Evolutionary conservation across 2,797 vertebrate species (phyloP).

Genomic region (Champsocephalus gunnari): DNA sequence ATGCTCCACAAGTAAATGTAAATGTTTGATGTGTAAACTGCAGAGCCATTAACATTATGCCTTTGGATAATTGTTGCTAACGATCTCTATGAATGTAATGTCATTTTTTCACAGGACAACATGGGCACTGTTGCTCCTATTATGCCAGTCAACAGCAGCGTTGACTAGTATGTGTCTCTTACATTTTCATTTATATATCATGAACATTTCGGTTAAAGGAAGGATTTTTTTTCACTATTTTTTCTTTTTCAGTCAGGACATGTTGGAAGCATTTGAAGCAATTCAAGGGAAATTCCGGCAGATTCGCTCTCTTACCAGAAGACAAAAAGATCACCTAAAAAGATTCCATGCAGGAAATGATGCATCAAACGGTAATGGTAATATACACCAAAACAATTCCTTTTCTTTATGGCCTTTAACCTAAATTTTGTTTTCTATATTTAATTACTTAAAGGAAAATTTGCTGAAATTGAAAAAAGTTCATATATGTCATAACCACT

Average conservation of each 20-base stretch:
- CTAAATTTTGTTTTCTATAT: slow-evolving; percentile 37
- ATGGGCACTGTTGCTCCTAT: slow-evolving; percentile 59
- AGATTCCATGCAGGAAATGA: slow-evolving; percentile 90
- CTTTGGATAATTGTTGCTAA: slow-evolving; percentile 43
- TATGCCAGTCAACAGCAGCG: slow-evolving; percentile 61
- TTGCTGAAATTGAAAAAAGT: slow-evolving; percentile 55
- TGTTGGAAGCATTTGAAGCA: slow-evolving; percentile 90
- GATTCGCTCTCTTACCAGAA: slow-evolving; percentile 90
- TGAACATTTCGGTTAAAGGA: slow-evolving; percentile 10
- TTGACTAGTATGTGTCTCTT: slow-evolving; percentile 79
- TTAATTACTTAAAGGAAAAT: slow-evolving; percentile 58
- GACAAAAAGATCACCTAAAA: slow-evolving; percentile 95
- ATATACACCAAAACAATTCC: slow-evolving; percentile 28
- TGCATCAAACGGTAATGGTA: slow-evolving; percentile 87
- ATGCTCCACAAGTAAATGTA: slow-evolving; percentile 6
- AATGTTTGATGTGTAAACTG: slow-evolving; percentile 40
- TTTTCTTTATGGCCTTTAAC: slow-evolving; percentile 3
- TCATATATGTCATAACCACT: slow-evolving; percentile 62
- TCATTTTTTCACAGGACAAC: slow-evolving; percentile 72
- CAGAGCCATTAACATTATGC: slow-evolving; percentile 32
- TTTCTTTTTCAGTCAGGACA: slow-evolving; percentile 88
- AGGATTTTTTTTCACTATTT: slow-evolving; percentile 20
- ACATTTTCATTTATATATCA: slow-evolving; percentile 2
- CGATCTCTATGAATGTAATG: slow-evolving; percentile 39
- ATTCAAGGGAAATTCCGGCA: slow-evolving; percentile 94